Evolutionary conservation across 2,797 vertebrate genomes (phyloP).

Genomic region (Setipinna tenuifilis): DNA sequence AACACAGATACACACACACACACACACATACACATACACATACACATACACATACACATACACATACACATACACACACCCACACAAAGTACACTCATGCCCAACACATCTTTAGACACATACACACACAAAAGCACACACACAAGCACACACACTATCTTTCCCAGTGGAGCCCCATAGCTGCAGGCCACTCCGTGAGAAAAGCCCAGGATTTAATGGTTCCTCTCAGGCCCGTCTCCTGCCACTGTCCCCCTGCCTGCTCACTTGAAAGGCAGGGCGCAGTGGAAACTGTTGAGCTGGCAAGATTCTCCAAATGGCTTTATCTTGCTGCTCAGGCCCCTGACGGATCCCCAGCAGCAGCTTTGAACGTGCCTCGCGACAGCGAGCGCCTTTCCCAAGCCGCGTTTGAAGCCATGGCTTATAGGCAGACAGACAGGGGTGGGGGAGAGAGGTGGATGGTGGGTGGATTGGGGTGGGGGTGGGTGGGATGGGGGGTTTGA

Average conservation of each 20-base stretch:
- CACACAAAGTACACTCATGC: background rate
- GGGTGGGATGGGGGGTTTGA: background rate
- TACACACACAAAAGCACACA: conserved; percentile 10
- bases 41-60: background rate
- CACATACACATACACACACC: conserved; percentile 35
- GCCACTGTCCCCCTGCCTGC: conserved; percentile 51
- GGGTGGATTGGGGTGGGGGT: background rate
- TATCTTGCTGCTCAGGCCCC: conserved; percentile 58
- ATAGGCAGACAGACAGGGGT: conserved; percentile 18
- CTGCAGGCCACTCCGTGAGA: conserved; percentile 4
- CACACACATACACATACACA: background rate
- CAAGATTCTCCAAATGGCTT: conserved; percentile 71
- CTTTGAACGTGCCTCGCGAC: background rate
- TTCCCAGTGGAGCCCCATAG: background rate
- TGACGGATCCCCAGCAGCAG: background rate
- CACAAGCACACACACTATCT: background rate
- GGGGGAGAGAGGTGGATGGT: background rate
- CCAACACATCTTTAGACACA: conserved; percentile 33
- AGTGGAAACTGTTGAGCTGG: conserved; percentile 66
- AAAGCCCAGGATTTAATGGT: conserved; percentile 66
- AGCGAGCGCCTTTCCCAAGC: background rate
- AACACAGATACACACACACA: too few relatives aligned
- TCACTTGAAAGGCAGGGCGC: conserved; percentile 57
- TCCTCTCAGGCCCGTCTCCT: conserved; percentile 57
- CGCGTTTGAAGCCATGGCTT: background rate